phyloP scores from a whole-genome alignment of 2,888 invertebrate genomes.

The Dysmachus trigonus region DNA sequence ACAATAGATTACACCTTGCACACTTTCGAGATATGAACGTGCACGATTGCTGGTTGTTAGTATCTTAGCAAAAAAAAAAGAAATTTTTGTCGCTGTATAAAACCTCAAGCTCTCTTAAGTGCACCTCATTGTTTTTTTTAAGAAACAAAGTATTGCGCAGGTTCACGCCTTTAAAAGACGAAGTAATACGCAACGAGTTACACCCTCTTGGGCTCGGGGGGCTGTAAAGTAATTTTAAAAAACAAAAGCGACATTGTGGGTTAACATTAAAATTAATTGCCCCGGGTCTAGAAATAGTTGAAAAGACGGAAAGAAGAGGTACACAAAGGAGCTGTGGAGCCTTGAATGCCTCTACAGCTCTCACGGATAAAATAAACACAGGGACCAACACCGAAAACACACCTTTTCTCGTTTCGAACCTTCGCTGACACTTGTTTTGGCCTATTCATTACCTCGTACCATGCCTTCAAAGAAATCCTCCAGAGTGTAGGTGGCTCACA shows the following conservation, averaged over 20 bases:
- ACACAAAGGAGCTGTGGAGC: neutral
- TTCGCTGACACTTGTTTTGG: constrained; percentile 29
- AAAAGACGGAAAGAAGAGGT: neutral
- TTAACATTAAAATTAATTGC: neutral
- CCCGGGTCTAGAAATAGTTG: neutral
- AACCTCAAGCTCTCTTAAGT: neutral
- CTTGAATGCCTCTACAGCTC: neutral
- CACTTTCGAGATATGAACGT: neutral
- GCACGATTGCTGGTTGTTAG: neutral
- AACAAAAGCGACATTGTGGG: neutral
- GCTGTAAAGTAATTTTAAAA: neutral
- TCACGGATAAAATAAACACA: neutral
- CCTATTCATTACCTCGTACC: constrained; percentile 14
- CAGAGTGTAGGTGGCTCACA: constrained; percentile 27
- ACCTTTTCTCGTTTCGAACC: constrained; percentile 8
- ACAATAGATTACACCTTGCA: neutral
- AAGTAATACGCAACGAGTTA: neutral
- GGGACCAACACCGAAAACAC: neutral
- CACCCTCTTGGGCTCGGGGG: neutral
- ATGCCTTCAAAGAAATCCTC: neutral
- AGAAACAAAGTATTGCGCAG: neutral
- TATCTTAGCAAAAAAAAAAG: neutral
- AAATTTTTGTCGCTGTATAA: neutral
- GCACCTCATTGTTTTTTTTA: neutral
- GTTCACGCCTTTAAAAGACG: neutral